A percentile compares a stretch with the other conserved stretches of the same genome.
Evolutionary conservation across 2,797 vertebrate genomes (phyloP).

Genomic region (Ammospiza maritima): DNA sequence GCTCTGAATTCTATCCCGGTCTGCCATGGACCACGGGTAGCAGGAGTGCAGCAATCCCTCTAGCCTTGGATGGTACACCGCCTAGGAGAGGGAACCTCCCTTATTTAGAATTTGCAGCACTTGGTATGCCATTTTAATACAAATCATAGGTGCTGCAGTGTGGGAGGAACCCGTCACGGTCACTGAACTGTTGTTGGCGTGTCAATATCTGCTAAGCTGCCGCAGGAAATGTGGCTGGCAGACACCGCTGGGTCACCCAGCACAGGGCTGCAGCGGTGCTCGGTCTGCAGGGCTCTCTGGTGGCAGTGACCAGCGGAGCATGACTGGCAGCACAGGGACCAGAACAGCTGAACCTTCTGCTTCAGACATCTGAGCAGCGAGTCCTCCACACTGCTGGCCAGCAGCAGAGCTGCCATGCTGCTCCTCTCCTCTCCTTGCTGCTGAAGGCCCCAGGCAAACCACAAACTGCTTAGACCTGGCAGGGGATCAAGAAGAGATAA

Average conservation of each 20-base stretch:
- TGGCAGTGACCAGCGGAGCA: not conserved
- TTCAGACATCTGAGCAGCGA: fast-evolving
- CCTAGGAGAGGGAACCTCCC: not conserved
- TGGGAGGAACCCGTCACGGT: not conserved
- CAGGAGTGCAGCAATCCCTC: not conserved
- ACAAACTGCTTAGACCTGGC: not conserved
- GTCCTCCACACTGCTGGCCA: not conserved
- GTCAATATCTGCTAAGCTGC: not conserved
- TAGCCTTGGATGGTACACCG: not conserved
- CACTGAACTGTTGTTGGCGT: not conserved
- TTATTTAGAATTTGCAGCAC: not conserved
- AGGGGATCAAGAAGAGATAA: not conserved
- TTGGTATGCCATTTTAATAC: not conserved
- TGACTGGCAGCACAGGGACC: not conserved
- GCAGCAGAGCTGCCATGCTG: not conserved
- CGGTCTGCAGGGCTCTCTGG: not conserved
- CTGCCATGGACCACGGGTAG: fast-evolving
- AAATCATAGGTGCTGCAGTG: not conserved
- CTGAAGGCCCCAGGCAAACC: not conserved
- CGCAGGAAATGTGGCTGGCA: not conserved
- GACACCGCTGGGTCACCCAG: not conserved
- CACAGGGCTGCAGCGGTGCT: not conserved
- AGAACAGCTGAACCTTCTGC: not conserved
- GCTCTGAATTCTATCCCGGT: not conserved
- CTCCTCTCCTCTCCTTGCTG: not conserved